phyloP scores from a whole-genome alignment of 2,797 vertebrate genomes.

The Nannoperca australis region DNA sequence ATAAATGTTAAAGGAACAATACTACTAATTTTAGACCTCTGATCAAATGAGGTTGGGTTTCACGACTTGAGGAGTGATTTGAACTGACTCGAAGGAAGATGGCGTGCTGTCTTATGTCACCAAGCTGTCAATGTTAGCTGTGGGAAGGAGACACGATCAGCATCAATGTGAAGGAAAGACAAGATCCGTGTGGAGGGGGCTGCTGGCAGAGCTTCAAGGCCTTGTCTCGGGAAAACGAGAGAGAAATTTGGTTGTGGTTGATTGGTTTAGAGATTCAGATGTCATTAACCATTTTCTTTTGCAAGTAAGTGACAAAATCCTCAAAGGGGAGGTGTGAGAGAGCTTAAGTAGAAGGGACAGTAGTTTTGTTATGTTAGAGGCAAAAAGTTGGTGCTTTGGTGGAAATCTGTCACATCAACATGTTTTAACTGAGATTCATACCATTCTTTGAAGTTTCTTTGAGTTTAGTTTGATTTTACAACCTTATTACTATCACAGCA shows the following conservation, averaged over 20 bases:
- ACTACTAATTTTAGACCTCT: conserved; percentile 25
- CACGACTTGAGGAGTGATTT: conserved; percentile 41
- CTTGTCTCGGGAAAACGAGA: conserved; percentile 28
- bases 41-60: conserved; percentile 41
- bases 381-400: neutral
- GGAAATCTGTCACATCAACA: conserved; percentile 17
- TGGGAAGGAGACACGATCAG: conserved; percentile 44
- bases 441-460: neutral
- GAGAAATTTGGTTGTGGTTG: conserved; percentile 14
- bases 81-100: conserved; percentile 54
- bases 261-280: conserved; percentile 22
- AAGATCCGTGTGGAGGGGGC: neutral
- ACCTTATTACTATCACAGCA: neutral
- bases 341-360: neutral
- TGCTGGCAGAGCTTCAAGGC: conserved; percentile 39
- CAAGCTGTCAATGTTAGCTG: conserved; percentile 27
- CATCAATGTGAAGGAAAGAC: conserved; percentile 22
- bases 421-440: conserved; percentile 13
- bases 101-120: conserved; percentile 59
- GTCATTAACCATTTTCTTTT: conserved; percentile 40
- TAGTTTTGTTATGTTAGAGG: conserved; percentile 13
- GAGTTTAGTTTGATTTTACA: conserved; percentile 34
- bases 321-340: neutral
- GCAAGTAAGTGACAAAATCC: conserved; percentile 32
- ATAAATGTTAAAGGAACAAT: conserved; percentile 27